phyloP scores from a whole-genome alignment of 2,888 invertebrate genomes.

The Malthinus seriepunctatus region DNA sequence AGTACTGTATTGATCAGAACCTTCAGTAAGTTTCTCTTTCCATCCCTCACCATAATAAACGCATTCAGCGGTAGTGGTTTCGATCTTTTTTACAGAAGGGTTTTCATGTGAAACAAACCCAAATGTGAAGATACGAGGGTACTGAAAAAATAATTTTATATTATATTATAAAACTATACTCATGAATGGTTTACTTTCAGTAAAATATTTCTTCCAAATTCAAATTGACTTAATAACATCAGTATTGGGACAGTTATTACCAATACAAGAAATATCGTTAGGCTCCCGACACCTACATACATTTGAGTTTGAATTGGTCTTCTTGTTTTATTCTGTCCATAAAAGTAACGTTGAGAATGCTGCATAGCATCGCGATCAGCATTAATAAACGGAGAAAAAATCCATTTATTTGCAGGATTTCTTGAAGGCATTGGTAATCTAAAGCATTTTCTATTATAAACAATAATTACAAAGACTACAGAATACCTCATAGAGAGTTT shows the following conservation, averaged over 20 bases:
- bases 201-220: constrained; percentile 66
- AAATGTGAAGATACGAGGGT: constrained; percentile 63
- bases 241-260: constrained; percentile 57
- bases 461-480: no score
- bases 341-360: constrained; percentile 78
- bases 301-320: constrained; percentile 80
- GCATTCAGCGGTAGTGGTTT: constrained; percentile 66
- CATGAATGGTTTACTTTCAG: constrained; percentile 53
- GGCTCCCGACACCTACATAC: constrained; percentile 61
- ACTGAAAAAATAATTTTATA: constrained; percentile 19
- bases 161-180: no score
- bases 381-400: constrained; percentile 71
- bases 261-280: constrained; percentile 57
- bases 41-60: constrained; percentile 81
- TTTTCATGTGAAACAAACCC: constrained; percentile 68
- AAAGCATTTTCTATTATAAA: no score
- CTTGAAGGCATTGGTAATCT: not conserved
- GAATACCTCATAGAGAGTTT: not conserved
- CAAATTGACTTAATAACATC: constrained; percentile 61
- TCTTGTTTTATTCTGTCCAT: constrained; percentile 62
- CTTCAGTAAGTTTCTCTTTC: no score
- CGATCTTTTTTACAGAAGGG: constrained; percentile 64
- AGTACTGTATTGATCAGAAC: no score
- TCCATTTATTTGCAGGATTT: not conserved
- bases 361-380: constrained; percentile 81